Evolutionary conservation across 2,888 invertebrate genomes (phyloP).

Genomic region (Synanthedon tipuliformis): DNA sequence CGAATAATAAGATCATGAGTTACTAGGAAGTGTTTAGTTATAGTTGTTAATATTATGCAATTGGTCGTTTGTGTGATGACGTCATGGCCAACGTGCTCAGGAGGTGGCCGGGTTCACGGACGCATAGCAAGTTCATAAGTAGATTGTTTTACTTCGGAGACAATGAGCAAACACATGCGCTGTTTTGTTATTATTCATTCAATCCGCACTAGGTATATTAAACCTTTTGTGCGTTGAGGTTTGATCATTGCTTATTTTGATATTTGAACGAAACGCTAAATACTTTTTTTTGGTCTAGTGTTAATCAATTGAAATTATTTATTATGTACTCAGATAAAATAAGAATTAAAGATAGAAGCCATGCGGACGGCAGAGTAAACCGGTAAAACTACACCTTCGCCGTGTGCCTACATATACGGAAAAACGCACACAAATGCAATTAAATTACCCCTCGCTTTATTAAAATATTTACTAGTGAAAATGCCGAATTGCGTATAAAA

Average conservation of each 20-base stretch:
- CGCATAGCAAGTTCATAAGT: constrained; percentile 41
- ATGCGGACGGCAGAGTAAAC: no score
- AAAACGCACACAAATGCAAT: no score
- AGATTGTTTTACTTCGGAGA: constrained; percentile 4
- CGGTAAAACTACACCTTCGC: no score
- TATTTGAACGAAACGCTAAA: no score
- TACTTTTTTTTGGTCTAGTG: no score
- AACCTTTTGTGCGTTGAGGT: not conserved
- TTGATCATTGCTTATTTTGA: not conserved
- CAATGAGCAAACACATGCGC: constrained; percentile 7
- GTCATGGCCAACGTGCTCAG: constrained; percentile 25
- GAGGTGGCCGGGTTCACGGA: constrained; percentile 39
- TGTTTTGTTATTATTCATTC: constrained; percentile 1
- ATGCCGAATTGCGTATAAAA: no score
- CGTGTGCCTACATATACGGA: no score
- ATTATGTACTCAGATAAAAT: no score
- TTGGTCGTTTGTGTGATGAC: constrained; percentile 47
- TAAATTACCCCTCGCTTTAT: no score
- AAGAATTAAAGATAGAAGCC: no score
- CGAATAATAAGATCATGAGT: not conserved
- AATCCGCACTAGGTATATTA: not conserved
- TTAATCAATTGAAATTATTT: no score
- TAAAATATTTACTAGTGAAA: no score
- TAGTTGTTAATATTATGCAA: constrained; percentile 52
- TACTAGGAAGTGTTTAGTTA: constrained; percentile 12